Evolutionary conservation across 2,113 vertebrate species (phyloP), one percentile per base, ranked within the genome.

Genomic region (Ahaetulla prasina): DNA sequence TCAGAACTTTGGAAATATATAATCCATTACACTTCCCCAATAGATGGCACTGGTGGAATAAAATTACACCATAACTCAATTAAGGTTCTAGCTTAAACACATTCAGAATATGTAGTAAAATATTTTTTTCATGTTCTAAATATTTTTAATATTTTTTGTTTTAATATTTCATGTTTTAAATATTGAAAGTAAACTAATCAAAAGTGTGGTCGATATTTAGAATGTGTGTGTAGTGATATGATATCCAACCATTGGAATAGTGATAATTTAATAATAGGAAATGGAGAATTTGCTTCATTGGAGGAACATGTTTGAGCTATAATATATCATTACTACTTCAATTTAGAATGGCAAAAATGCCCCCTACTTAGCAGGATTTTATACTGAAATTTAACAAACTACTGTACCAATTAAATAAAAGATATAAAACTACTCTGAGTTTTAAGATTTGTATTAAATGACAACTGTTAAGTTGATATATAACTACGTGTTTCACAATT

Each of bases 41-140:
- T 94, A 94, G 95, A 93, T 94, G 93, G 90, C 92, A 95, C 91
- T 95, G 91, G 92, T 94, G 95, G 92, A 95, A 91, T 91, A 53
- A 95, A 96, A 92, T 88, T 85, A 74, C 25, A 68, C n/a, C 84
- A 39, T 91, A 57, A 93, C 60, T 11, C 50, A 90, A 93, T 85
- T 30, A 45, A 92, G 49, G 47, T 92, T 47, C 0, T 0, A 49
- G 3, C 47, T 94, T n/a, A 60, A 27, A 3, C 52, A 50, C 53
- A 74, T 27, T 68, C 27, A 88, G 74, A 80, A 89, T 45, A 87
- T 22, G 2, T 91, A 8, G 57, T 45, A 60, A 35, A 74, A 12
- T 12, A 74, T 43, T 89, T 87, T 80, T 68, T 80, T 22, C 68
- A 39, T 80, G 18, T 80, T 22, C 35, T 39, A 80, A 35, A 80